Evolutionary conservation across 2,113 vertebrate genomes (phyloP), one percentile per base, ranked within the genome.

Genomic region (Ariopsis seemanni): DNA sequence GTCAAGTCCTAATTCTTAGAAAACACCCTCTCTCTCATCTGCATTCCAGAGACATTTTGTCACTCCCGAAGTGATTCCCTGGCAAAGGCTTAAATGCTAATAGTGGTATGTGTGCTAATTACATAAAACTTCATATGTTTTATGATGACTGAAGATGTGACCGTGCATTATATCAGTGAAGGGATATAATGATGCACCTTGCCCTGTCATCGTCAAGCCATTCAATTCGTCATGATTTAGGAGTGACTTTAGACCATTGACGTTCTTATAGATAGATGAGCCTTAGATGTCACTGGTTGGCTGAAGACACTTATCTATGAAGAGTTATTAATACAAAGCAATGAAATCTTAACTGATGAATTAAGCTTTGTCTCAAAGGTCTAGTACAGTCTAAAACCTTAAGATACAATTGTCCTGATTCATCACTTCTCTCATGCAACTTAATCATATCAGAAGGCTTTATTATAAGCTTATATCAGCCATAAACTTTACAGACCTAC

Each of bases 401-500:
- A 48, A 74, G 74, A 77, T 53, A 10, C 4, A 30, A 22, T 34
- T 34, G 10, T 42, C 27, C 30, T 48, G 5, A 62, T 57, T 75
- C 65, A 82, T 50, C 85, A 58, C 27, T 82, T 71, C 55, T 60
- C 20, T 25, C 5, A 20, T 75, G 42, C 48, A 83, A 9, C 30
- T 25, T 65, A 72, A 65, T 83, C 48, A 77, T 62, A 14, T 67
- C 58, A 75, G 48, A 48, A 55, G 60, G 75, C 30, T 48, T 79
- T 48, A 78, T 25, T 71, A 18, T 53, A 81, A 63, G 30, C 48
- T 25, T 83, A 42, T 55, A 82, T 42, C n/a, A 27, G 75, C 67
- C 52, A 83, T 88, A 74, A 82, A 84, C 52, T n/a, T 74, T 78
- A 75, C 42, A 89, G 30, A 84, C 71, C 48, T 85, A 50, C 71